Evolutionary conservation across 2,888 invertebrate genomes (phyloP), one percentile per base, ranked within the genome.

Genomic region (Sarcophaga caerulescens): DNA sequence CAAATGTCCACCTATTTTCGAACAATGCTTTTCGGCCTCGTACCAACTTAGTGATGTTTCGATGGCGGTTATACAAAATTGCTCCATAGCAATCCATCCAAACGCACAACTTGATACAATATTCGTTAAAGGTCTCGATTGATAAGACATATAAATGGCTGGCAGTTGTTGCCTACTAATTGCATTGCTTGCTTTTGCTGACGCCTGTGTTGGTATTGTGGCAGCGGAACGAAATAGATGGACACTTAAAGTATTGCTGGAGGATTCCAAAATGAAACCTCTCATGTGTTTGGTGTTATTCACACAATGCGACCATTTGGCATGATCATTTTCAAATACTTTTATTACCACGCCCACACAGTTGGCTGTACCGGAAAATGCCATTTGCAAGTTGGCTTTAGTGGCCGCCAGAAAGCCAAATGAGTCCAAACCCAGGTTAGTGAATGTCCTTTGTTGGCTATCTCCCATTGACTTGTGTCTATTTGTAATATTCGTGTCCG

Each of bases 11-110:
- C 95, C 96, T 21, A 94, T 91, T 81, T 94, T 93, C 4, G 93
- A 94, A 89, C 96, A 96, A 90, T 95, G 95, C 25, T 94, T 94
- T 90, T 96, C 96, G 0, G 96, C 96, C 84, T 95, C 95, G 17
- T 94, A 92, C 96, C 96, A 96, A 0, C 95, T 92, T 5, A 93
- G 92, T 63, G 94, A 94, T 71, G 83, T 76, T 88, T 96, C 94
- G 83, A 95, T 93, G 8, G 95, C 94, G 78, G 95, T 92, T 89
- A 96, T 94, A 90, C 96, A 96, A 91, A 95, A 95, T 88, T 95
- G 95, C 70, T 95, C 94, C 84, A 95, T 93, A 4, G 95, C 93
- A 83, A 96, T 95, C 96, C 96, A 96, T 0, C 96, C 96, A 88
- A 95, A 96, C 68, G 95, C 95, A 92, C 96, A 96, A 88, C 94